Evolutionary conservation across 2,797 vertebrate genomes (phyloP).

Genomic region (Mormyrops boulengeri): DNA sequence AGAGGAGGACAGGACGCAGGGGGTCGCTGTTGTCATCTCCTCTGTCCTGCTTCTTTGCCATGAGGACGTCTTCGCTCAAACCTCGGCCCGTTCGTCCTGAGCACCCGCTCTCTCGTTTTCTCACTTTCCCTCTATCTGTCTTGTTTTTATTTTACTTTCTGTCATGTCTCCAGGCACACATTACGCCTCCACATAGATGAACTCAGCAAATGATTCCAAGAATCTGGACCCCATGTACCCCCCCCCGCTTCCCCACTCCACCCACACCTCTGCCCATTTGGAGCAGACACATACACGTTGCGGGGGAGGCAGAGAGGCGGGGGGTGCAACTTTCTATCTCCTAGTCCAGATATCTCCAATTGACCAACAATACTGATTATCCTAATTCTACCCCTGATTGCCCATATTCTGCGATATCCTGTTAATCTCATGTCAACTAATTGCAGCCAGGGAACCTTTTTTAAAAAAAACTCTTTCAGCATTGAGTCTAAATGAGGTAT

Average conservation of each 20-base stretch:
- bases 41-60: neutral
- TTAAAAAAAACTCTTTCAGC: neutral
- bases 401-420: neutral
- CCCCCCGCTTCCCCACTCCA: conserved; percentile 16
- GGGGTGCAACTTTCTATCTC: neutral
- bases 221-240: neutral
- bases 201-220: conserved; percentile 13
- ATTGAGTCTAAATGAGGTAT: neutral
- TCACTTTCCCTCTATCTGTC: conserved; percentile 18
- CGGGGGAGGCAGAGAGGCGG: neutral
- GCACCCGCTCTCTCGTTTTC: neutral
- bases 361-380: neutral
- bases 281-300: neutral
- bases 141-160: conserved; percentile 11
- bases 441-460: neutral
- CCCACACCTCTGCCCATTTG: neutral
- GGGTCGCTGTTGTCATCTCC: neutral
- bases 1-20: neutral
- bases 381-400: neutral
- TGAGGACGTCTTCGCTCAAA: neutral
- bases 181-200: conserved; percentile 13
- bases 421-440: neutral
- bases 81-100: conserved; percentile 1
- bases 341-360: neutral
- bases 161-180: neutral